Evolutionary conservation across 2,888 invertebrate species (phyloP), one percentile per base, ranked within the genome.

Genomic region (Cephalotes varians): DNA sequence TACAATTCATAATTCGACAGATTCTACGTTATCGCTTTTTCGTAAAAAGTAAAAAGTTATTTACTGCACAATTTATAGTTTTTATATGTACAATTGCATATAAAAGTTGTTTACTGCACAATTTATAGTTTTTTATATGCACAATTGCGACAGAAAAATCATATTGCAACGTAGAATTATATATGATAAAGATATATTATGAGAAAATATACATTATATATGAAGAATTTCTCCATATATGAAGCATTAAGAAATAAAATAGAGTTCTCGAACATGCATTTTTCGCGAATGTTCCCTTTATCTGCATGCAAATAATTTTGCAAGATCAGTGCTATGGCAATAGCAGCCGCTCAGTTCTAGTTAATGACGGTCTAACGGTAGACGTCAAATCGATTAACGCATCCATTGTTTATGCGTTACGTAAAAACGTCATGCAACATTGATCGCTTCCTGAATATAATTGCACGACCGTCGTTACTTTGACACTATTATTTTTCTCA

Each of bases 311-410:
- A 34, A 54, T 58, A 72, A 72, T 72, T 72, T 73, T 73, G 47
- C 47, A 74, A 62, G 12, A 62, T 74, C 7, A 49, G 1, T 12
- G 31, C 31, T 15, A 15, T 31, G 18, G 15, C 15, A 74, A 62
- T 74, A n/a, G n/a, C n/a, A n/a, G 12, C 3, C 10, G 10, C 25
- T 49, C 73, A 31, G 21, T 47, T 47, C 73, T 31, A 62, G 25
- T 74, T 74, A 74, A 73, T 74, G 21, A 74, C 1, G 12, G 21
- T 7, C 10, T 34, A 34, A n/a, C 44, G 9, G 18, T 62, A 74
- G 64, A 74, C 18, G n/a, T 76, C 37, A 65, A 60, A 69, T 77
- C 40, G 76, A 77, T 74, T 74, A 65, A 25, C 34, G 49, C 25
- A 74, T 74, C 31, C 3, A 49, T 65, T 25, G 25, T 65, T 74